Conservation (phyloP, 1,140 invertebrate genomes). For the Ruditapes philippinarum region DNA sequence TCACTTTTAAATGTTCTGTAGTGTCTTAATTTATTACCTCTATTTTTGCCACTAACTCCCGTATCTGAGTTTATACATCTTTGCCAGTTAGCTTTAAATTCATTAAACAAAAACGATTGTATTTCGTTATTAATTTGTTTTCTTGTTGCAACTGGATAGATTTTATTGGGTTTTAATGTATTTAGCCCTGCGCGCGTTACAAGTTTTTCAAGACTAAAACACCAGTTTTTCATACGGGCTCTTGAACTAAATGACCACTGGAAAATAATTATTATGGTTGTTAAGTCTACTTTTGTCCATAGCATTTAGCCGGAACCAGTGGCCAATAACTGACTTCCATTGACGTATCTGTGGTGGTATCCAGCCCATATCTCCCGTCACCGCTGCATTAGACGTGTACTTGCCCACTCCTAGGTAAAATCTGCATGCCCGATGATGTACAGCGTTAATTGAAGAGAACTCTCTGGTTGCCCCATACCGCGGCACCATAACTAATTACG, state of each 20-base stretch:
- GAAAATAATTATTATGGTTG: background rate
- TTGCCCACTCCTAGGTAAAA: slow-evolving; percentile 44
- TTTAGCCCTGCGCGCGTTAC: no score
- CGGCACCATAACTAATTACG: slow-evolving; percentile 28
- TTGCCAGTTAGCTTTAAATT: no score
- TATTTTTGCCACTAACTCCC: no score
- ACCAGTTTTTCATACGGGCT: no score
- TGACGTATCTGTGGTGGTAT: slow-evolving; percentile 8
- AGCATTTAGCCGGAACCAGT: slow-evolving; percentile 3
- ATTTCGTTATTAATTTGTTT: no score
- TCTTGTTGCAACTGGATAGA: no score
- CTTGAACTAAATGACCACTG: background rate
- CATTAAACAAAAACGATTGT: no score
- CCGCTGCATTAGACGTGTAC: slow-evolving; percentile 45
- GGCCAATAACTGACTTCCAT: slow-evolving; percentile 2
- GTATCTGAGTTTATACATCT: no score
- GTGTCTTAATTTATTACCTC: no score
- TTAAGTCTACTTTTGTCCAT: slow-evolving; percentile 4
- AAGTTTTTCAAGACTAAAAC: no score
- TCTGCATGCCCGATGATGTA: slow-evolving; percentile 6
- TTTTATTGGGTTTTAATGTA: no score
- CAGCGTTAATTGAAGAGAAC: slow-evolving; percentile 28
- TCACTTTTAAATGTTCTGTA: no score
- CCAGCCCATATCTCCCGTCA: slow-evolving; percentile 41
- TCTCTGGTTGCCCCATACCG: slow-evolving; percentile 11